These are phyloP conservation scores for Halictus ligatus DNA, from an alignment of 2,888 invertebrate genomes.

Conservation along the genomic window DNA sequence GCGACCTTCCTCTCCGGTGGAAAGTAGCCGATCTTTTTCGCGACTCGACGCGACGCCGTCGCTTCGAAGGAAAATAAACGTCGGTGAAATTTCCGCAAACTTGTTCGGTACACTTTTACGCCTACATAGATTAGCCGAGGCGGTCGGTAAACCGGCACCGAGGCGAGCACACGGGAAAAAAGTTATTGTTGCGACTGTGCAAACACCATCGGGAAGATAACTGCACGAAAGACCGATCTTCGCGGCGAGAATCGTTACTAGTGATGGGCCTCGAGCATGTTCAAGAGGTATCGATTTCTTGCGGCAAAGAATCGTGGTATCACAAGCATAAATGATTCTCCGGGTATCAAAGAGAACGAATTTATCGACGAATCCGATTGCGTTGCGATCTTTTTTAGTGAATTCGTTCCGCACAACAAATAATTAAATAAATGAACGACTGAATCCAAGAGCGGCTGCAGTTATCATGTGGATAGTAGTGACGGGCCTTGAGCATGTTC, in stretches of 20 bases:
- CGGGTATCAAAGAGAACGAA: too few species aligned
- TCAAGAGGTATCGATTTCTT: too few species aligned
- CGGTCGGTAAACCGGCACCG: background rate
- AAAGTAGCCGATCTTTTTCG: background rate
- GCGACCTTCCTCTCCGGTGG: background rate
- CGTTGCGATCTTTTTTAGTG: too few species aligned
- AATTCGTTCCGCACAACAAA: background rate
- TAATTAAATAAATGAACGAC: background rate
- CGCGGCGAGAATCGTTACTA: too few species aligned
- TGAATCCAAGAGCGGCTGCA: background rate
- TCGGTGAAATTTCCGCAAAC: conserved; percentile 45
- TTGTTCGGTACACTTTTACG: conserved; percentile 39
- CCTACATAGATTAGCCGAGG: conserved; percentile 8
- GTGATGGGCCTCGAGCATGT: too few species aligned
- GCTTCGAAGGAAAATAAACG: background rate
- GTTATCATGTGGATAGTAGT: too few species aligned
- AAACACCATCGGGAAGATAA: background rate
- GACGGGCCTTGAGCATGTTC: too few species aligned
- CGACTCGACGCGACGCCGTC: background rate
- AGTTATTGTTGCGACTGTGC: background rate
- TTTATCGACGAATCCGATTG: too few species aligned
- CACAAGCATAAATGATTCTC: too few species aligned
- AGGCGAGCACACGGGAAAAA: background rate
- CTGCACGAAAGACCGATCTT: background rate
- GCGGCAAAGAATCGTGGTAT: too few species aligned